These are phyloP conservation scores for Anser brachyrhynchus DNA, from an alignment of 2,113 vertebrate genomes.

Conservation along the genomic window DNA sequence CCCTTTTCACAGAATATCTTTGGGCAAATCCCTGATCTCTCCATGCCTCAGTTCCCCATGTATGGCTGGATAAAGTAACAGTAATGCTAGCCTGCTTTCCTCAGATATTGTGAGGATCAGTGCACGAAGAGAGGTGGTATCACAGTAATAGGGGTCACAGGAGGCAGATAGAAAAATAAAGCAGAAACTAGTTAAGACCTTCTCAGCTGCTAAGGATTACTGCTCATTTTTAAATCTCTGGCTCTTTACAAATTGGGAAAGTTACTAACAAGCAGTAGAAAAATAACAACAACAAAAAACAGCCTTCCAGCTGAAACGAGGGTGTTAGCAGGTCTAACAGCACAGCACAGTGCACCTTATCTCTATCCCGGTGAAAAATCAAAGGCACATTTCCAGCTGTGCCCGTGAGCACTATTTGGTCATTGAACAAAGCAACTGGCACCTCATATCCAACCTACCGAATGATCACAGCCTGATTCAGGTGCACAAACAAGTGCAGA, in stretches of 20 bases:
- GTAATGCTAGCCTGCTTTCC: not conserved
- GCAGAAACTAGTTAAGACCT: slow-evolving; percentile 42
- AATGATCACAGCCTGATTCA: slow-evolving; percentile 45
- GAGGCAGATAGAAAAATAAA: slow-evolving; percentile 18
- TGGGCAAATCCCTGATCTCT: not conserved
- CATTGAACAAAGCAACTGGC: slow-evolving; percentile 51
- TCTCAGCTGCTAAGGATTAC: slow-evolving; percentile 34
- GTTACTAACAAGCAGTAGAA: not conserved
- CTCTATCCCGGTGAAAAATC: slow-evolving; percentile 58
- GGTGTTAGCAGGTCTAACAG: slow-evolving; percentile 21
- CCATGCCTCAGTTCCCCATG: not conserved
- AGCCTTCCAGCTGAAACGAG: slow-evolving; percentile 8
- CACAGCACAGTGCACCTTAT: not conserved
- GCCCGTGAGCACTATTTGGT: slow-evolving; percentile 33
- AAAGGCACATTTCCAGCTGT: slow-evolving; percentile 61
- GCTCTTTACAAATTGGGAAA: slow-evolving; percentile 36
- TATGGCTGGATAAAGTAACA: not conserved
- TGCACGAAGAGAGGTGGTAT: not conserved
- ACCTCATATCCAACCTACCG: slow-evolving; percentile 34
- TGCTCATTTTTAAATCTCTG: slow-evolving; percentile 35
- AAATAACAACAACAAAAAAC: no score
- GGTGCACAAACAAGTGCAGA: slow-evolving; percentile 63
- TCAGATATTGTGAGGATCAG: not conserved
- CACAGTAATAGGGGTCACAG: slow-evolving; percentile 1
- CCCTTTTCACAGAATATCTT: not conserved